Base-by-base conservation (phyloP, 2,113 vertebrate species). In the Macquaria ambigua region DNA sequence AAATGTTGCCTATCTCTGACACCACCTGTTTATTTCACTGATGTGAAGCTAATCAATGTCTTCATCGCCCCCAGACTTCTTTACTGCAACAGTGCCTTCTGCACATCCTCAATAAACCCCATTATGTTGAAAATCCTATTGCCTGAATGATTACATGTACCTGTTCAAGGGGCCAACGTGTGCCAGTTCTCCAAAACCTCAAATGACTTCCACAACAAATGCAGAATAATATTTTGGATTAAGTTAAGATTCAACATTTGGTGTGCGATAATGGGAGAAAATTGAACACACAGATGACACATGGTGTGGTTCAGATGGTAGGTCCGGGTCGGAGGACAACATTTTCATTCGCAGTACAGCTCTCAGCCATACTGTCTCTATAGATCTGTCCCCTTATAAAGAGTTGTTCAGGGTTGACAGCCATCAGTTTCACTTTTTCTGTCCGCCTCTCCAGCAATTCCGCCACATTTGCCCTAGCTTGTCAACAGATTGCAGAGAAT, bases 401-500 rank as follows among this genome's bases (percentile, higher is more conserved):
- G 81, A 89, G 61, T 71, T 85, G 64, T 69, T 91, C 64, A 70
- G 78, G 58, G 68, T 16, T 90, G 92, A 94, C 91, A 93, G 89
- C 78, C 85, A 71, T 93, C 90, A 86, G 59, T 90, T 91, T 87
- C 48, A 75, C 84, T 90, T 87, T 76, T 81, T 82, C 82, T 80
- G 52, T 89, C 89, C 87, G 84, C 63, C 72, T 87, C 79, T 61
- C 50, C 74, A 23, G 84, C 88, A 77, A 80, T 90, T 89, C 84
- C 37, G 81, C 77, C 89, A 87, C 92, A 80, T 87, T 86, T 90
- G 87, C 89, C 89, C 88, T 87, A 62, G 77, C 88, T 89, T 92
- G 90, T 92, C 91, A 90, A 93, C 92, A 94, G 89, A 92, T 93
- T 92, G 93, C 87, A 72, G 82, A 81, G 81, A 92, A 92, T 90